Evolutionary conservation across 2,797 vertebrate species (phyloP).

Genomic region (Triplophysa bombifrons): DNA sequence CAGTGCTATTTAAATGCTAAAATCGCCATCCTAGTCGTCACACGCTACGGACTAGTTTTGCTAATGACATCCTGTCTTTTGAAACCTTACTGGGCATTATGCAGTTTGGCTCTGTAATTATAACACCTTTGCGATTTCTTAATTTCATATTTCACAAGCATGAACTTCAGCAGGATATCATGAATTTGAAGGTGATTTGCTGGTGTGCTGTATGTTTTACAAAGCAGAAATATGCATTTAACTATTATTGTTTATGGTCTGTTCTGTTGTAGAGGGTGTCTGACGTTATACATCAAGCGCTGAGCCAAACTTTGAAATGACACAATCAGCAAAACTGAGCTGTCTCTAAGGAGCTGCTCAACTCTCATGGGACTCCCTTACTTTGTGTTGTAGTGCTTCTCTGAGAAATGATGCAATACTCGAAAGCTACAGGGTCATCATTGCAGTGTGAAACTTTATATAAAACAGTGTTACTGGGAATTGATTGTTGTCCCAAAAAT

Average conservation of each 20-base stretch:
- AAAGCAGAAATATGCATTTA: conserved; percentile 1
- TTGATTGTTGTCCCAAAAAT: neutral
- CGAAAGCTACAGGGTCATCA: conserved; percentile 1
- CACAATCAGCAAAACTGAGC: conserved; percentile 40
- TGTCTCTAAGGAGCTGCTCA: conserved; percentile 45
- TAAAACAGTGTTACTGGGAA: conserved; percentile 3
- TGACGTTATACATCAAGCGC: conserved; percentile 26
- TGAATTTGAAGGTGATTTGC: conserved; percentile 8
- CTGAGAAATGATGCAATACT: conserved; percentile 16
- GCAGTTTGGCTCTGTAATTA: neutral
- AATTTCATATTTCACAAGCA: conserved; percentile 4
- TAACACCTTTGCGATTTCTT: neutral
- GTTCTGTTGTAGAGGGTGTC: conserved; percentile 33
- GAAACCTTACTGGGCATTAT: conserved; percentile 6
- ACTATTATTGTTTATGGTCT: conserved; percentile 34
- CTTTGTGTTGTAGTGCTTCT: conserved; percentile 38
- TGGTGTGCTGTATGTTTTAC: neutral
- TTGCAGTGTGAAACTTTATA: conserved; percentile 9
- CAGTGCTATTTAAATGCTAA: conserved; percentile 35
- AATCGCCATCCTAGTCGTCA: conserved; percentile 16
- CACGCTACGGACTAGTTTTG: neutral
- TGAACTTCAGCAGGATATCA: neutral
- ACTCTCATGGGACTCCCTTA: conserved; percentile 41
- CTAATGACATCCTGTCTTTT: conserved; percentile 31
- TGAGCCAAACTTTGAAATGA: conserved; percentile 41